These are phyloP conservation scores for Pseudococcus jackbeardsleyi DNA, from an alignment of 2,888 invertebrate species.

Conservation along the genomic window DNA sequence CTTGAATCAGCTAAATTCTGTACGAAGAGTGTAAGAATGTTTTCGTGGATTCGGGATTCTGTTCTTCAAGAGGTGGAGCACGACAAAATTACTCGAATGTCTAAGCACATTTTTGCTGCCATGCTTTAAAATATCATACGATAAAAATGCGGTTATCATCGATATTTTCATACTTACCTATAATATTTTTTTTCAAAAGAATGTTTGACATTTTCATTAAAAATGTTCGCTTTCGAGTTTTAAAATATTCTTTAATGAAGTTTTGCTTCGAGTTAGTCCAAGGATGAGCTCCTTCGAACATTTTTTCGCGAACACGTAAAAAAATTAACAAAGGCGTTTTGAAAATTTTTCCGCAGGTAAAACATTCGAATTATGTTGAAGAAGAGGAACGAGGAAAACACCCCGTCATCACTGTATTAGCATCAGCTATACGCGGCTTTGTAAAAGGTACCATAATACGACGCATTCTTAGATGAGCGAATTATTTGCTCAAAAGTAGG, in stretches of 20 bases:
- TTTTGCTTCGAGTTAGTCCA: neutral
- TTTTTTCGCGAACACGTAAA: neutral
- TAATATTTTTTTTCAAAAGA: neutral
- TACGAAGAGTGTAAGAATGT: neutral
- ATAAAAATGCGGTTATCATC: neutral
- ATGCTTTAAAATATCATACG: neutral
- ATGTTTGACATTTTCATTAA: constrained; percentile 13
- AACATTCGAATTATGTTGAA: constrained; percentile 20
- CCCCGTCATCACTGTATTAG: constrained; percentile 22
- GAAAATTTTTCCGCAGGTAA: constrained; percentile 46
- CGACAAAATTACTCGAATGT: neutral
- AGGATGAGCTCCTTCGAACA: neutral
- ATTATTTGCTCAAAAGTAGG: neutral
- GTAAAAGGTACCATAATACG: constrained; percentile 1
- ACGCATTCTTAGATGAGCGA: constrained; percentile 15
- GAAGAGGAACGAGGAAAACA: neutral
- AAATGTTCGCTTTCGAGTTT: neutral
- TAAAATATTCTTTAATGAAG: neutral
- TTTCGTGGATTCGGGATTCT: neutral
- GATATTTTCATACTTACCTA: neutral
- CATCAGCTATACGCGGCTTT: constrained; percentile 19
- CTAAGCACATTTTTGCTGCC: neutral
- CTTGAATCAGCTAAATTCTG: neutral
- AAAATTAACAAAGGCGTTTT: constrained; percentile 37
- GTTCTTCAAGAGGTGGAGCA: neutral